Evolutionary conservation across 2,797 vertebrate genomes (phyloP).

Genomic region (Tragopan temminckii): DNA sequence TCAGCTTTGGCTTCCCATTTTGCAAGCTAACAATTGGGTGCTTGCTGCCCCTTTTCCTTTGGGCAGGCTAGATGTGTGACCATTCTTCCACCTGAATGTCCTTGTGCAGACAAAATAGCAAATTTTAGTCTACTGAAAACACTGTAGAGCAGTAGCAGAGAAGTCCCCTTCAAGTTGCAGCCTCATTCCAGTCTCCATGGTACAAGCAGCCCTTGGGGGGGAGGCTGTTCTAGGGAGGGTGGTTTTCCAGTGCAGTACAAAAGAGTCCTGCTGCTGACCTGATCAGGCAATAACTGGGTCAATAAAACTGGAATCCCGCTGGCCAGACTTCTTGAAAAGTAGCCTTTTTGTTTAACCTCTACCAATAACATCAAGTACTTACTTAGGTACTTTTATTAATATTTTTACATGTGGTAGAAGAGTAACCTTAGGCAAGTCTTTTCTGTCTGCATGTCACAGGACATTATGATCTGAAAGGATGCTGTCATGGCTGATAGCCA

Average conservation of each 20-base stretch:
- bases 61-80: fast-evolving
- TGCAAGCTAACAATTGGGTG: background rate
- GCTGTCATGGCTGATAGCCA: conserved; percentile 36
- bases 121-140: background rate
- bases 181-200: background rate
- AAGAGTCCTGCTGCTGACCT: background rate
- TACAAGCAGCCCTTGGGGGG: background rate
- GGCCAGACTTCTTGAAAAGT: background rate
- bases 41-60: background rate
- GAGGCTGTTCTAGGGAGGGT: background rate
- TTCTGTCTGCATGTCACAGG: conserved; percentile 44
- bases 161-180: background rate
- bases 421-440: conserved; percentile 42
- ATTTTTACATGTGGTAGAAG: conserved; percentile 61
- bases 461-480: conserved; percentile 53
- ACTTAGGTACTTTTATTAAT: conserved; percentile 50
- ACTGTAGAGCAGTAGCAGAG: background rate
- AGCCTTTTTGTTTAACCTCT: conserved; percentile 40
- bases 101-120: background rate
- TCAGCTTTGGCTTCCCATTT: background rate
- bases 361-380: conserved; percentile 23
- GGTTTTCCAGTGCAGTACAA: background rate
- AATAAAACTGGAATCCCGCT: conserved; percentile 29
- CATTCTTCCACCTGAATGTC: background rate
- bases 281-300: conserved; percentile 19